Base-by-base conservation (phyloP, 2,113 vertebrate species). In the Pseudonaja textilis region DNA sequence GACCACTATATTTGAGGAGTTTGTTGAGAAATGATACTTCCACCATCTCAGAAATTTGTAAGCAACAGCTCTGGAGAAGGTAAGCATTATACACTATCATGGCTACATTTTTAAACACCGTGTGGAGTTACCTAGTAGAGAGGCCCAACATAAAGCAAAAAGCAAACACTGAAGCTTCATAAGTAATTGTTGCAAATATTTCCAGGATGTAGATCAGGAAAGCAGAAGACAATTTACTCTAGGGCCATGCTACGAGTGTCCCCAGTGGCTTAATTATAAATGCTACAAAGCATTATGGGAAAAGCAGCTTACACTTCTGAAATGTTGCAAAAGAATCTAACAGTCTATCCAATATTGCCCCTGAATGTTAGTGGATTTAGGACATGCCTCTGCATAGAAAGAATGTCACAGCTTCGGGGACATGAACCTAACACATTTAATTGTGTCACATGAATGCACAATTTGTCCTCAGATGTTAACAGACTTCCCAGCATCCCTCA, bases 241-340 rank as follows among this genome's bases (percentile, higher is more conserved):
- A 55, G 85, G 91, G 87, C 54, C 59, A 52, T 0, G 61, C 85
- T 92, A 45, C 54, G 93, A 88, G 93, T 88, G 94, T 97, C 96
- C 96, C 95, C 94, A 94, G 95, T 95, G 94, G 95, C 94, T 96
- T 96, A 96, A 97, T 96, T 96, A 96, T 95, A 95, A 95, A 96
- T 93, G 93, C 45, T 94, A 91, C 93, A 90, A 89, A 95, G 85
- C 89, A 91, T 93, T 93, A 91, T 90, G 93, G 57, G 93, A 92
- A 94, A 96, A 92, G 91, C 2, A 87, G 89, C 34, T 90, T 85
- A 89, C 23, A 93, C 90, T 94, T 95, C 94, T 93, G 94, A 95
- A 96, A 95, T 95, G 81, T 95, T 87, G 61, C 1, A 0, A 0
- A 0, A 95, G 92, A 95, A 95, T 0, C 0, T 91, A 95, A 91